Conservation (phyloP, 2,888 invertebrate genomes). For the Tillus elongatus region DNA sequence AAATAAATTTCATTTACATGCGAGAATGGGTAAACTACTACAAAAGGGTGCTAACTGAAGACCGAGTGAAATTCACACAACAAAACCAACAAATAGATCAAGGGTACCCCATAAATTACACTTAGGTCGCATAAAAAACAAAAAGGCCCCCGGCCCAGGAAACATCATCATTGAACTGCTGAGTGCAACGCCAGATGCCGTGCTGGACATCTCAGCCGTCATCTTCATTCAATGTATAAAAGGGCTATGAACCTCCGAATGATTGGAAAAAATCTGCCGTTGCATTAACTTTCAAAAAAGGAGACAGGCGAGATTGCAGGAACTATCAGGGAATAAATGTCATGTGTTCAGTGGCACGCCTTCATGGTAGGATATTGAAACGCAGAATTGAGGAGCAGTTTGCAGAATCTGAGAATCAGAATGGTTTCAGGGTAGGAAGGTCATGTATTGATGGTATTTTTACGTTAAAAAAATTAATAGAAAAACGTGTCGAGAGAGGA, state of each 20-base stretch:
- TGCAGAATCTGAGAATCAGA: background rate
- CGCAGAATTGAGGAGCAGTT: background rate
- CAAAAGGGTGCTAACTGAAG: slow-evolving; percentile 2
- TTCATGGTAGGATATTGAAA: no score
- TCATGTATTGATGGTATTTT: no score
- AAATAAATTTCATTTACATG: background rate
- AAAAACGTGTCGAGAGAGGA: no score
- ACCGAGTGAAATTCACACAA: background rate
- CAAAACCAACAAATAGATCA: background rate
- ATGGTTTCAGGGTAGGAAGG: slow-evolving; percentile 2
- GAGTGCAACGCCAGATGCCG: background rate
- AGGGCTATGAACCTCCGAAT: background rate
- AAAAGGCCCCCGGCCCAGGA: slow-evolving; percentile 1
- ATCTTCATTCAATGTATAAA: background rate
- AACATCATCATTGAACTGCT: slow-evolving; percentile 1
- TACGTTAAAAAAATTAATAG: no score
- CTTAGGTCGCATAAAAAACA: background rate
- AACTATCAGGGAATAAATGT: no score
- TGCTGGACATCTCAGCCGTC: background rate
- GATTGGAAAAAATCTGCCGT: background rate
- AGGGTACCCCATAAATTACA: background rate
- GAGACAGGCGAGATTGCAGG: slow-evolving; percentile 4
- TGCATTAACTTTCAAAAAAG: background rate
- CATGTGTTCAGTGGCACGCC: no score
- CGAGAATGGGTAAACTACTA: slow-evolving; percentile 3